These are phyloP conservation scores for Aquatica leii DNA, from an alignment of 2,888 invertebrate species.

Conservation along the genomic window DNA sequence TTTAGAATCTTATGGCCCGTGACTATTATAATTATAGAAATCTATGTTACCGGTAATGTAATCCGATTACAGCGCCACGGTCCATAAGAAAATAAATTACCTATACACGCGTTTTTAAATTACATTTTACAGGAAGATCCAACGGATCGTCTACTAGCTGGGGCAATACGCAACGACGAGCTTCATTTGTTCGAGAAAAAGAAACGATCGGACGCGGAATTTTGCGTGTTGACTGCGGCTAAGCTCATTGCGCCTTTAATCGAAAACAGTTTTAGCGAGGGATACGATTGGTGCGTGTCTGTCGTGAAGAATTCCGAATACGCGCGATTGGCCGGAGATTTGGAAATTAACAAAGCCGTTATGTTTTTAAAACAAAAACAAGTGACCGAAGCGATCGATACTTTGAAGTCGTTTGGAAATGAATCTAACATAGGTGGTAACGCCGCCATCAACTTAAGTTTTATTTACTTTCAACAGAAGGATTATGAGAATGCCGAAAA, in stretches of 20 bases:
- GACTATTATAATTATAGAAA: no score
- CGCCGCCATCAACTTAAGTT: constrained; percentile 86
- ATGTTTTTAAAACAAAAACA: constrained; percentile 85
- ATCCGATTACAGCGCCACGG: no score
- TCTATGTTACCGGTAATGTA: no score
- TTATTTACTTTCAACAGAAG: constrained; percentile 84
- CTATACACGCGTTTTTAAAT: no score
- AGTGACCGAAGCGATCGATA: constrained; percentile 81
- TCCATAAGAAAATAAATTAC: no score
- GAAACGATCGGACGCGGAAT: constrained; percentile 78
- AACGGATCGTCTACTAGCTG: constrained; percentile 59
- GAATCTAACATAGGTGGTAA: constrained; percentile 84
- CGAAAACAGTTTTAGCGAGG: constrained; percentile 72
- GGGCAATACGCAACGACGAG: constrained; percentile 80
- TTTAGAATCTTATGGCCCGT: no score
- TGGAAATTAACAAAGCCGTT: constrained; percentile 91
- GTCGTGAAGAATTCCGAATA: constrained; percentile 91
- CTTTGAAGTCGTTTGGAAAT: constrained; percentile 85
- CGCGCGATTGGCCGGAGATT: constrained; percentile 81
- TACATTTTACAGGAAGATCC: constrained; percentile 55
- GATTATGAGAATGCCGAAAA: constrained; percentile 80
- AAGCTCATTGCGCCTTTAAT: constrained; percentile 89
- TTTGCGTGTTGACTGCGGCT: constrained; percentile 83
- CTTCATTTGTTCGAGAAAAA: constrained; percentile 77
- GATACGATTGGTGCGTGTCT: constrained; percentile 89